These are phyloP conservation scores for Eulithis testata DNA, from an alignment of 2,888 invertebrate genomes.

Conservation along the genomic window DNA sequence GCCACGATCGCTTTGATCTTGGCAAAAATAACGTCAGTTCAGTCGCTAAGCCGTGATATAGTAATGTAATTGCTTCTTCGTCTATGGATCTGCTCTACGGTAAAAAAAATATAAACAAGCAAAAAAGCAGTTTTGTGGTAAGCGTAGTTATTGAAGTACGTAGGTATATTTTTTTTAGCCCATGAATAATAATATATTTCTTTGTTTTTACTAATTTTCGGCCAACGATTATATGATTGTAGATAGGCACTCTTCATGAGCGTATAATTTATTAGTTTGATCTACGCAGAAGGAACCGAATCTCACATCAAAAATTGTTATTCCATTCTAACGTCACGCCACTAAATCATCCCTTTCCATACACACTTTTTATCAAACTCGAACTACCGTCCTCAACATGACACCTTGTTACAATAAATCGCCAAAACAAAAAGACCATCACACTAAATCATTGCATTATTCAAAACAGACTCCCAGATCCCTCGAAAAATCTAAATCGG, in stretches of 20 bases:
- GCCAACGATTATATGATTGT: too few species aligned
- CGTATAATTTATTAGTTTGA: neutral
- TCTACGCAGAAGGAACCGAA: neutral
- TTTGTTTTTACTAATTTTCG: too few species aligned
- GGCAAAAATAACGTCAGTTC: conserved; percentile 73
- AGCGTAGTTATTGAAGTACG: neutral
- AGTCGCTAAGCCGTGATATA: conserved; percentile 50
- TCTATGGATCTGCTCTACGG: conserved; percentile 8
- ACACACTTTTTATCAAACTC: conserved; percentile 55
- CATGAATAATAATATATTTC: too few species aligned
- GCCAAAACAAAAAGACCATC: conserved; percentile 67
- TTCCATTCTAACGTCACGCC: conserved; percentile 1
- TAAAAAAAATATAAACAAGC: conserved; percentile 7
- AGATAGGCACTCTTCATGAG: too few species aligned
- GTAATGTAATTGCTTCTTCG: conserved; percentile 63
- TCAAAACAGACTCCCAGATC: conserved; percentile 73
- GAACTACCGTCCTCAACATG: conserved; percentile 51
- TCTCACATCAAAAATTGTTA: neutral
- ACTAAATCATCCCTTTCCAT: conserved; percentile 37
- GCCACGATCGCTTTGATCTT: conserved; percentile 79
- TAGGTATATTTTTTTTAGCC: too few species aligned
- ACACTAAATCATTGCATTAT: conserved; percentile 78
- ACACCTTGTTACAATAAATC: conserved; percentile 73
- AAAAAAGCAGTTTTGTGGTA: conserved; percentile 1
- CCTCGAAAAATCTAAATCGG: conserved; percentile 38